Percentiles rank a stretch among this genome's conserved stretches.
phyloP scores from a whole-genome alignment of 2,888 invertebrate genomes.

The Clivina fossor region DNA sequence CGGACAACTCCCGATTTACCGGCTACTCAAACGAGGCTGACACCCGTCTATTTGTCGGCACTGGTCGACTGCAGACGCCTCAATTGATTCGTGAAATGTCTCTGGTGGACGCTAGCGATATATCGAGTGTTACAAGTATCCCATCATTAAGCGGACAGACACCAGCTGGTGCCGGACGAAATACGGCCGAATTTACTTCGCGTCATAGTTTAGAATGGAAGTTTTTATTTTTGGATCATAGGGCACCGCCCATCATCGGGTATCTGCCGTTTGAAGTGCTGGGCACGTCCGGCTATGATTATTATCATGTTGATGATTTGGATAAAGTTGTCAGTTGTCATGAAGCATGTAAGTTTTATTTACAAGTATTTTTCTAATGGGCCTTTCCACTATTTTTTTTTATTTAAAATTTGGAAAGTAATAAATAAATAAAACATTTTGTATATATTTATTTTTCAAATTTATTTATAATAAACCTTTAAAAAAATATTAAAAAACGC shows the following conservation, averaged over 20 bases:
- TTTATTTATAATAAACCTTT: too few relatives aligned
- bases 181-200: constrained; percentile 81
- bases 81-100: constrained; percentile 85
- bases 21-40: constrained; percentile 55
- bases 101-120: constrained; percentile 70
- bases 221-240: constrained; percentile 88
- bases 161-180: background rate
- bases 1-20: constrained; percentile 50
- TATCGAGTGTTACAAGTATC: too few relatives aligned
- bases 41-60: constrained; percentile 72
- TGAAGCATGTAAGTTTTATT: constrained; percentile 71
- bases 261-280: constrained; percentile 93
- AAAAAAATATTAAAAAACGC: too few relatives aligned
- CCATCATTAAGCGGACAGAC: background rate
- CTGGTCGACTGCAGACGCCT: constrained; percentile 78
- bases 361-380: too few relatives aligned
- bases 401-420: too few relatives aligned
- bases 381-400: too few relatives aligned
- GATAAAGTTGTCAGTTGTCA: constrained; percentile 85
- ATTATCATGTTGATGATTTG: constrained; percentile 92
- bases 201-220: constrained; percentile 95
- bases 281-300: constrained; percentile 94
- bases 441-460: too few relatives aligned
- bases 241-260: constrained; percentile 88
- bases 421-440: too few relatives aligned